Percentiles rank a stretch among this genome's conserved stretches.
phyloP scores from a whole-genome alignment of 2,113 vertebrate genomes.

The Mormyrus iriodes region DNA sequence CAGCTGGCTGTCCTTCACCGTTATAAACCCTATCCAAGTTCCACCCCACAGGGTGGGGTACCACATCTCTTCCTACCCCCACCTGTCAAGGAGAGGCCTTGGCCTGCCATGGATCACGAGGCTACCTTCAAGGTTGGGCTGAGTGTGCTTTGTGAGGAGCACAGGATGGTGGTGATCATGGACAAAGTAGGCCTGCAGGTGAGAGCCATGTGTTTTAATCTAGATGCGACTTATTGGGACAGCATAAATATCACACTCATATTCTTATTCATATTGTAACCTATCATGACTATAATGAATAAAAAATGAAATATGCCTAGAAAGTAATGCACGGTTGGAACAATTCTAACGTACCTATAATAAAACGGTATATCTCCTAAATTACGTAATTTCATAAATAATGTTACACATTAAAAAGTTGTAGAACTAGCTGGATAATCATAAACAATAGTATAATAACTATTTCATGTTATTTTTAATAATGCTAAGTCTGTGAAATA shows the following conservation, averaged over 20 bases:
- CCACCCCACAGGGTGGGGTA: constrained; percentile 47
- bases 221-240: not conserved
- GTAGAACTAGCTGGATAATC: not conserved
- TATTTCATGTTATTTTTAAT: not conserved
- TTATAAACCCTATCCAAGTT: constrained; percentile 41
- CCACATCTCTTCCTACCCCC: constrained; percentile 47
- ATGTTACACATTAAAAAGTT: not conserved
- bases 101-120: constrained; percentile 55
- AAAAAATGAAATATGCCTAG: not conserved
- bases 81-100: constrained; percentile 5
- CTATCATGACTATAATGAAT: not conserved
- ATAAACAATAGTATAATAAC: not conserved
- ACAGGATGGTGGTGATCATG: constrained; percentile 76
- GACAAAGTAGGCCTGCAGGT: constrained; percentile 84
- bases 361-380: not conserved
- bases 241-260: not conserved
- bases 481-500: not conserved
- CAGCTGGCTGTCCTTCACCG: constrained; percentile 67
- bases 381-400: not conserved
- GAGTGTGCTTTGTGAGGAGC: constrained; percentile 74
- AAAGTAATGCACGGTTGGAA: not conserved
- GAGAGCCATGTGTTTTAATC: constrained; percentile 26
- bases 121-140: constrained; percentile 60
- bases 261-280: not conserved
- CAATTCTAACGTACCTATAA: not conserved